Evolutionary conservation across 2,888 invertebrate species (phyloP).

Genomic region (Smittia aterrima): DNA sequence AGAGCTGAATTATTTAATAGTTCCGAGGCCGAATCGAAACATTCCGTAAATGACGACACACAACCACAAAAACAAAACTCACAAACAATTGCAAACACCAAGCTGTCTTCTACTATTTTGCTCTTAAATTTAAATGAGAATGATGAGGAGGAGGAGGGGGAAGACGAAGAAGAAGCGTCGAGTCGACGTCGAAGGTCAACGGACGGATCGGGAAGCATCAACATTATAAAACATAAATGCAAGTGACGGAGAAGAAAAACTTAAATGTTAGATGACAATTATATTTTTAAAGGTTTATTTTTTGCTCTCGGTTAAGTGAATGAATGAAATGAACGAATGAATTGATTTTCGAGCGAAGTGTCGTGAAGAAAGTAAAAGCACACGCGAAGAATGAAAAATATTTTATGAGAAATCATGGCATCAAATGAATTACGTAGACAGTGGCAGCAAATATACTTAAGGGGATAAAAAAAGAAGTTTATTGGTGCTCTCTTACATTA

Average conservation of each 20-base stretch:
- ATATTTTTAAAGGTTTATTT: conserved; percentile 15
- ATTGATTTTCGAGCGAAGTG: too few relatives aligned
- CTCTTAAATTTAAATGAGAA: background rate
- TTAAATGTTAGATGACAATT: conserved; percentile 22
- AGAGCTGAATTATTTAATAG: background rate
- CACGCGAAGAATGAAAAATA: conserved; percentile 1
- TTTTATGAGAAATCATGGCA: conserved; percentile 11
- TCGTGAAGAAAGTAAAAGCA: too few relatives aligned
- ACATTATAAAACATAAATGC: background rate
- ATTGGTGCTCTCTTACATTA: conserved; percentile 28
- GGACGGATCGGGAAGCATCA: background rate
- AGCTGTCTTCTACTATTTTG: conserved; percentile 10
- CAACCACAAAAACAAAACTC: background rate
- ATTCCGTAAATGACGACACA: background rate
- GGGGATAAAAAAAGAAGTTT: background rate
- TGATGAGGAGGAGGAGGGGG: background rate
- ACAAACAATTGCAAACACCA: background rate
- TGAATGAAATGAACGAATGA: too few relatives aligned
- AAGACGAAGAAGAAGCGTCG: background rate
- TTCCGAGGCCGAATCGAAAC: background rate
- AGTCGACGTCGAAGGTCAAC: background rate
- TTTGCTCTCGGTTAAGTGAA: background rate
- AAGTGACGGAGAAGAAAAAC: background rate
- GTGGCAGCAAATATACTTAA: conserved; percentile 25
- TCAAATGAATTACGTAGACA: background rate